Evolutionary conservation across 2,113 vertebrate genomes (phyloP).

Genomic region (Arenaria interpres): DNA sequence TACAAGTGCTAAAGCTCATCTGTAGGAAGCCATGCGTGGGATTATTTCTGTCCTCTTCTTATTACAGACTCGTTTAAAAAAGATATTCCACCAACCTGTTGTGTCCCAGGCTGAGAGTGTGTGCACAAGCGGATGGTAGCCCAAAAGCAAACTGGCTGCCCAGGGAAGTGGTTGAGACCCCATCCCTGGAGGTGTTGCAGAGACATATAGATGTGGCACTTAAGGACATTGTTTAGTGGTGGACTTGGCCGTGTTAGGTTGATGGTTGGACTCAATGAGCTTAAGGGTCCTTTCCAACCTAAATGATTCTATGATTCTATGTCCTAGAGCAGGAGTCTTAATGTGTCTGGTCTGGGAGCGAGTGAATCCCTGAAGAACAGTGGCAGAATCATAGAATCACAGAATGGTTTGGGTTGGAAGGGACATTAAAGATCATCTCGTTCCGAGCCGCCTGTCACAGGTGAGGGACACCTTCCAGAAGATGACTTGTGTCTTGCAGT

Average conservation of each 20-base stretch:
- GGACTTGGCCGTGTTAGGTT: neutral
- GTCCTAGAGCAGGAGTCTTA: neutral
- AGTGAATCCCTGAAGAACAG: neutral
- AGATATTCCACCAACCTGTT: neutral
- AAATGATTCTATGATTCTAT: neutral
- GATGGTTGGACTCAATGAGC: neutral
- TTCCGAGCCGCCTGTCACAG: neutral
- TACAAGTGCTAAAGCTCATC: neutral
- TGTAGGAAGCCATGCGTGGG: neutral
- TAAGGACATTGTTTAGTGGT: neutral
- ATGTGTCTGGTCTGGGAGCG: neutral
- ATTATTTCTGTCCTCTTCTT: conserved; percentile 30
- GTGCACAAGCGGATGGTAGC: neutral
- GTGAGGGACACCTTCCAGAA: neutral
- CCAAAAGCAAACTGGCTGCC: neutral
- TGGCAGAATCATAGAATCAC: neutral
- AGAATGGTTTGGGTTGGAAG: neutral
- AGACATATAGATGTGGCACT: neutral
- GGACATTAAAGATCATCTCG: neutral
- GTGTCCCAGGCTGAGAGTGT: neutral
- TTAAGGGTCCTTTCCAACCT: neutral
- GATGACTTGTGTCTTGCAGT: neutral
- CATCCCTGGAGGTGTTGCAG: neutral
- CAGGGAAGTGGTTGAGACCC: neutral
- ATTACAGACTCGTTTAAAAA: neutral